These are phyloP conservation scores for Aix galericulata DNA, from an alignment of 2,113 vertebrate genomes.

Conservation along the genomic window DNA sequence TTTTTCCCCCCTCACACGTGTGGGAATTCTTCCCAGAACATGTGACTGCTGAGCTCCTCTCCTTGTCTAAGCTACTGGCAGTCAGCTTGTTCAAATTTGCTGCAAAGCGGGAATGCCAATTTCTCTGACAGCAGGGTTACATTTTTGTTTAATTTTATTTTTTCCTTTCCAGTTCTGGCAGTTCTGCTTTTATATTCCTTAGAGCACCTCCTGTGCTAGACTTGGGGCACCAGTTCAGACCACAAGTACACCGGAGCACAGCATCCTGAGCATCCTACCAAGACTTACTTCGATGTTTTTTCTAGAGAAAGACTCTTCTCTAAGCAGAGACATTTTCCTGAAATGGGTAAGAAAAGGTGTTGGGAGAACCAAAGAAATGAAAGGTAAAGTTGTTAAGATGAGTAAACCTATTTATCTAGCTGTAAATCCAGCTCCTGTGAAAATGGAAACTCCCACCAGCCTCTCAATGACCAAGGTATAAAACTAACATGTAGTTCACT, in stretches of 20 bases:
- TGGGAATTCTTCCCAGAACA: background rate
- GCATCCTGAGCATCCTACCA: background rate
- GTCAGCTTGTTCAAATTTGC: background rate
- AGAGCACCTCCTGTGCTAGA: background rate
- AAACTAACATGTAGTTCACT: background rate
- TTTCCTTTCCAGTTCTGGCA: background rate
- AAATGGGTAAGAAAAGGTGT: background rate
- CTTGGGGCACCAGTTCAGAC: background rate
- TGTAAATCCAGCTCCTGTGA: background rate
- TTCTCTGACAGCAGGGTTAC: background rate
- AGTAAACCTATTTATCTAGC: background rate
- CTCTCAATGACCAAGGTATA: background rate
- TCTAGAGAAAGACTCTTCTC: background rate
- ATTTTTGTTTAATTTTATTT: background rate
- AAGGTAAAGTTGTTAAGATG: background rate
- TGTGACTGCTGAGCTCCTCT: background rate
- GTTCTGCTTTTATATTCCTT: background rate
- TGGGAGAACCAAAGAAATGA: background rate
- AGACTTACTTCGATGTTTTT: background rate
- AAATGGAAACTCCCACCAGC: background rate
- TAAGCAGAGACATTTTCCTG: background rate
- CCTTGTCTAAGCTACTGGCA: background rate
- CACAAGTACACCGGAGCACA: background rate
- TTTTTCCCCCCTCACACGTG: background rate
- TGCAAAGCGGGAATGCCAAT: background rate